A percentile compares a stretch with the other conserved stretches of the same genome.
These are phyloP conservation scores for Scortum barcoo DNA, from an alignment of 2,113 vertebrate species.

Conservation along the genomic window DNA sequence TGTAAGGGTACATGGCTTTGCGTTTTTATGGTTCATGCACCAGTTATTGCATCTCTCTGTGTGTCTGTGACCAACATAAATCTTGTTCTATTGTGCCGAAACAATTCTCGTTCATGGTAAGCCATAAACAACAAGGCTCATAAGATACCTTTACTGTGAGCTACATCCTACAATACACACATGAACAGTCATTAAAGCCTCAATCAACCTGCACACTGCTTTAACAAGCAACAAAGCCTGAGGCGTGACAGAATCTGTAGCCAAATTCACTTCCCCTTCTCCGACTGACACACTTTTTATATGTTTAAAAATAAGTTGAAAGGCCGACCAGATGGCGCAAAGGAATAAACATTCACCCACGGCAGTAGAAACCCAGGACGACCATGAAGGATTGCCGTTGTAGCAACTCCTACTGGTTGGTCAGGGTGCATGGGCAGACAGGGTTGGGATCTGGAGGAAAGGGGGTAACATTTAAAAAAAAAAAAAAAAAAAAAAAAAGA, in stretches of 20 bases:
- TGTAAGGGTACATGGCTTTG: background rate
- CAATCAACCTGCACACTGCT: constrained; percentile 9
- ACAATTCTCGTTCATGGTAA: constrained; percentile 1
- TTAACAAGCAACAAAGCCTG: background rate
- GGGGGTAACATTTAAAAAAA: background rate
- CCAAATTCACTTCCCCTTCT: constrained; percentile 23
- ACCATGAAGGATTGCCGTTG: background rate
- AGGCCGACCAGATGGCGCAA: constrained; percentile 23
- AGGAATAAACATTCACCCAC: constrained; percentile 21
- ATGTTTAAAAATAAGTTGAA: constrained; percentile 42
- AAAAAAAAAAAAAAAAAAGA: background rate
- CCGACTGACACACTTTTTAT: constrained; percentile 18
- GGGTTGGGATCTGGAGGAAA: background rate
- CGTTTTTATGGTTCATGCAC: constrained; percentile 30
- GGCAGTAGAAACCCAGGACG: constrained; percentile 20
- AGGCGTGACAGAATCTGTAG: background rate
- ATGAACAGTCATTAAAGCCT: background rate
- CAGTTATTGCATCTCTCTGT: constrained; percentile 3
- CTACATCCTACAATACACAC: background rate
- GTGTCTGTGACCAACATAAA: constrained; percentile 12
- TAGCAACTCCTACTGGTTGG: background rate
- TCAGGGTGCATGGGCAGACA: background rate
- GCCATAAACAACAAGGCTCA: background rate
- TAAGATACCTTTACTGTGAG: background rate
- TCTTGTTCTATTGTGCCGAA: background rate